Percentiles rank a stretch among this genome's conserved stretches.
Conservation (phyloP, 2,113 vertebrate species). For the Hipposideros armiger region DNA sequence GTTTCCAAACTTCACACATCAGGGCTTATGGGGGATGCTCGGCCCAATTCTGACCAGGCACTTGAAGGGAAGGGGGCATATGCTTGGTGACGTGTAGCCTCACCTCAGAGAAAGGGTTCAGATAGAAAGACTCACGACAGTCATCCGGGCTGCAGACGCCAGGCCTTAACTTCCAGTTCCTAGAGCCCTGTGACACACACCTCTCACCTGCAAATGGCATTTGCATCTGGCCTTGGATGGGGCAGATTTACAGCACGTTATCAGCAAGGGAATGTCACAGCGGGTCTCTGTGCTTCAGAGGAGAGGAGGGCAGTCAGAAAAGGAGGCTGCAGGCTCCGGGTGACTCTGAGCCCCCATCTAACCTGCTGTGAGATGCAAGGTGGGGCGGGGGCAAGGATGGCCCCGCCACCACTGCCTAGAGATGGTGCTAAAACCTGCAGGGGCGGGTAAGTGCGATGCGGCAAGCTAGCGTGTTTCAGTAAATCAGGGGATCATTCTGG, state of each 20-base stretch:
- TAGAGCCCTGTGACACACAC: rapidly evolving
- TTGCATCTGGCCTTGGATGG: neutral
- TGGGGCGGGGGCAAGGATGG: neutral
- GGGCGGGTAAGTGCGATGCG: rapidly evolving
- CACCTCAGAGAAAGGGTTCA: constrained; percentile 27
- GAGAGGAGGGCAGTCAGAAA: neutral
- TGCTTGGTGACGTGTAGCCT: neutral
- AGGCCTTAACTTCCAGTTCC: constrained; percentile 47
- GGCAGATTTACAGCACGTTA: constrained; percentile 38
- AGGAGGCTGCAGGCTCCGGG: neutral
- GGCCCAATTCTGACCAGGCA: neutral
- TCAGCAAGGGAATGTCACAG: neutral
- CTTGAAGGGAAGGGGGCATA: neutral
- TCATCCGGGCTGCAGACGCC: neutral
- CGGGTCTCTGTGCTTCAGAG: neutral
- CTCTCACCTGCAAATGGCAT: neutral
- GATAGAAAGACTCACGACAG: constrained; percentile 63
- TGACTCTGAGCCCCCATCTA: neutral
- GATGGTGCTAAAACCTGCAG: rapidly evolving
- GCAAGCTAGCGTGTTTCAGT: neutral
- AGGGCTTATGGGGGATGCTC: neutral
- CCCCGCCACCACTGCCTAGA: neutral
- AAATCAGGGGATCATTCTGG: neutral
- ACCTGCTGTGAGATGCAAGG: too few relatives aligned
- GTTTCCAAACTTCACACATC: neutral